These are phyloP conservation scores for Drosophila falleni DNA, from an alignment of 2,888 invertebrate species.

Conservation along the genomic window DNA sequence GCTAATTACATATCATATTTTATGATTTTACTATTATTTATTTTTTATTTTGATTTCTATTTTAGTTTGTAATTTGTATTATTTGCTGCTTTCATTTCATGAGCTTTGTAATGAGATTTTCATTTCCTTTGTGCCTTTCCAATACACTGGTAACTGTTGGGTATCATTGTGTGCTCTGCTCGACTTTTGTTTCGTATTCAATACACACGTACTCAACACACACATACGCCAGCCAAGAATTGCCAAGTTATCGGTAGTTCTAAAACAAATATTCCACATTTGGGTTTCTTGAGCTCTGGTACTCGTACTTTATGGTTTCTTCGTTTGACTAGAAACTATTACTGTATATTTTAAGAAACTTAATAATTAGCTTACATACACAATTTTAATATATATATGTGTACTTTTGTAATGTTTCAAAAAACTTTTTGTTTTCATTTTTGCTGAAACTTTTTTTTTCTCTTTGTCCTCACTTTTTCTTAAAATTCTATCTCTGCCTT, in stretches of 20 bases:
- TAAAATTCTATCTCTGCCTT: conserved; percentile 17
- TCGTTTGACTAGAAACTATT: conserved; percentile 51
- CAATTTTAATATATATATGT: conserved; percentile 36
- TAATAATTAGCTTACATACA: conserved; percentile 30
- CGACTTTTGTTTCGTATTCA: conserved; percentile 32
- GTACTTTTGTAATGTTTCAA: conserved; percentile 72
- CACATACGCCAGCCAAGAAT: conserved; percentile 17
- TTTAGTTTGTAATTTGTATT: conserved; percentile 12
- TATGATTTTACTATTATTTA: conserved; percentile 10
- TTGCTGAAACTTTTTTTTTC: conserved; percentile 44
- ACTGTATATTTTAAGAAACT: conserved; percentile 56
- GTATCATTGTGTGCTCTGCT: conserved; percentile 56
- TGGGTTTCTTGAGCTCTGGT: conserved; percentile 40
- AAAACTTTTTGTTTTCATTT: conserved; percentile 52
- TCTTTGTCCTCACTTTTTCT: conserved; percentile 34
- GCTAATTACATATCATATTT: conserved; percentile 14
- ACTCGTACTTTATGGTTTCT: conserved; percentile 38
- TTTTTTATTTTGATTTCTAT: conserved; percentile 22
- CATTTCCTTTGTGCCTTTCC: conserved; percentile 30
- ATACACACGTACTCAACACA: conserved; percentile 30
- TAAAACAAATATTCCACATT: conserved; percentile 28
- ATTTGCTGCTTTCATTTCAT: conserved; percentile 19
- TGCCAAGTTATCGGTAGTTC: conserved; percentile 33
- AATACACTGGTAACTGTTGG: conserved; percentile 41
- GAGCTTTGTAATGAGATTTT: conserved; percentile 16